Base-by-base conservation (phyloP, 2,888 invertebrate species). In the Chrysodeixis includens region DNA sequence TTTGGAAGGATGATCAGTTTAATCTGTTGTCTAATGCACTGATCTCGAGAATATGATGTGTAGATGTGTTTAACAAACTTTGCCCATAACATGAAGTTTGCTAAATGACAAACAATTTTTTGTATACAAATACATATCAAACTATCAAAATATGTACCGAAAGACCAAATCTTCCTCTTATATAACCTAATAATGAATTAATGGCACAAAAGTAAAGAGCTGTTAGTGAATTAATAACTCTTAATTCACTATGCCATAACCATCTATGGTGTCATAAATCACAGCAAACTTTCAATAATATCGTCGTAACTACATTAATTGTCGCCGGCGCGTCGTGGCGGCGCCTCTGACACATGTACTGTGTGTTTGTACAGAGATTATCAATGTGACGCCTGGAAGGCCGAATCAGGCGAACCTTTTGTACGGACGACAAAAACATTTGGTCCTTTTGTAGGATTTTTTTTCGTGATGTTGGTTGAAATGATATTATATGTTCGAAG, bases 251-350 rank as follows among this genome's bases (percentile, higher is more conserved):
- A 20, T 49, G 30, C 5, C 14, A 58, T 58, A 58, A 58, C 30
- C 49, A 51, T 58, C 20, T 18, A 49, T 20, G 20, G 14, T 6
- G 3, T 18, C 30, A 58, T 58, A 58, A 58, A 30, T 51, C 30
- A 32, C 7, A 2, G 32, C 44, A 30, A 49, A 49, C 49, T 49
- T 49, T 44, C 49, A 51, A 49, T 49, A 51, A 51, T 30, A 58
- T 20, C 30, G 14, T 58, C 49, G 46, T 61, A 40, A 44, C 40
- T 46, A 61, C 30, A 18, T 49, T 49, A 46, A 44, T 30, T 44
- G 18, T 26, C 5, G 14, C 14, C 18, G 53, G 44, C 30, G 30
- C 54, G 54, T 30, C 54, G 8, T n/a, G 44, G 5, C 26, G 44
- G 61, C 44, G 58, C 58, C 58, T 10, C 9, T 20, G 46, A 49